Base-by-base conservation (phyloP, 1,140 invertebrate genomes). In the Pseudachorutes palmiensis region DNA sequence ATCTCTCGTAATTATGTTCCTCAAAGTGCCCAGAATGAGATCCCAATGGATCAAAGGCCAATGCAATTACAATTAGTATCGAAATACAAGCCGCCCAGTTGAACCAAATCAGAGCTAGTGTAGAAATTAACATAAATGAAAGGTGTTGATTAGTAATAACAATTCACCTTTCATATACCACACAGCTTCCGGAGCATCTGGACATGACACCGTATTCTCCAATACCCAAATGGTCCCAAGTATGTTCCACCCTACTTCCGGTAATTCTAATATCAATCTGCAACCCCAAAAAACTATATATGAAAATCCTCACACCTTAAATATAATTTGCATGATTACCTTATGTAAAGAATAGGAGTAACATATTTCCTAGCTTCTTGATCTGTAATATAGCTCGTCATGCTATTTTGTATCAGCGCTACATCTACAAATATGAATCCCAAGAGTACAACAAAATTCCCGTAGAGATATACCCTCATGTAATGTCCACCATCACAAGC, bases 181-280 rank as follows among this genome's bases (percentile, higher is more conserved):
- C 64, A 83, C 82, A 5, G 87, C 87, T 75, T 88, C 81, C 74
- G 88, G 86, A 65, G 81, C 79, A 55, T 84, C 70, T 19, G 22
- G 9, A 48, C 66, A 71, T n/a, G 45, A 24, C 1, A 71, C 19
- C 5, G 45, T 48, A 14, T 65, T 62, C 0, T 67, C 72, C 76
- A 90, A 87, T 45, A 89, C 84, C 89, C 90, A 92, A 75, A 90
- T 82, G 2, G 88, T 89, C 12, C 90, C 90, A 75, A 92, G 80
- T 58, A 87, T 80, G 74, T 91, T 91, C 80, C 90, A 86, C 1
- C 80, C 82, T 22, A 88, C 80, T 79, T 92, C 90, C 3, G 88
- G 86, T 30, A 90, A 74, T 33, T 89, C 82, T 45, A 92, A 77
- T 51, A 86, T 75, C 70, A 90, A 79, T 77, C 86, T 88, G 30